These are phyloP conservation scores for Zaprionus capensis DNA, from an alignment of 1,140 invertebrate genomes.

Conservation along the genomic window DNA sequence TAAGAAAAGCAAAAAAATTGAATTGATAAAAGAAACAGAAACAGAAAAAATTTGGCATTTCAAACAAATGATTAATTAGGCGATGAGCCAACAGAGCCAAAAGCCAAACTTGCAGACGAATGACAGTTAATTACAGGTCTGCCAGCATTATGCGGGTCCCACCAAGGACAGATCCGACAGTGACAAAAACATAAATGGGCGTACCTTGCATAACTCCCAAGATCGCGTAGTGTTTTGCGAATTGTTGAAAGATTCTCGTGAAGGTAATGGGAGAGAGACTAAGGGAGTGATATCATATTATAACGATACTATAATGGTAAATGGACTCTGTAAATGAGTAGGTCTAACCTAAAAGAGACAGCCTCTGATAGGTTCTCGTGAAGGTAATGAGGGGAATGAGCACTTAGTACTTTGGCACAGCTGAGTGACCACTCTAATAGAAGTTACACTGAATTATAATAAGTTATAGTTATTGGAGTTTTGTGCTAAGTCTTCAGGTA, in stretches of 20 bases:
- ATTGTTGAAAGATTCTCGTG: background rate
- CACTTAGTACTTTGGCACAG: too few relatives aligned
- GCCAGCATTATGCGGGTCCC: constrained; percentile 34
- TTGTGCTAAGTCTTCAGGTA: too few relatives aligned
- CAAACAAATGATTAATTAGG: constrained; percentile 62
- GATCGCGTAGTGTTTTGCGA: background rate
- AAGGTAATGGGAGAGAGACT: background rate
- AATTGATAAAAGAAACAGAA: constrained; percentile 41
- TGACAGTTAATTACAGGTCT: constrained; percentile 55
- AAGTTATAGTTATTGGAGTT: too few relatives aligned
- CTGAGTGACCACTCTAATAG: too few relatives aligned
- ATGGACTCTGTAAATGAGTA: background rate
- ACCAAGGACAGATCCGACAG: constrained; percentile 41
- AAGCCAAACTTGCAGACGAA: constrained; percentile 31
- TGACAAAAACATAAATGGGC: constrained; percentile 9
- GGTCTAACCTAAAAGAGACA: background rate
- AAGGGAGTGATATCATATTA: background rate
- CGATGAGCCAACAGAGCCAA: constrained; percentile 55
- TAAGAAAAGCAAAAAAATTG: constrained; percentile 43
- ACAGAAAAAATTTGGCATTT: constrained; percentile 45
- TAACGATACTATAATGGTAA: too few relatives aligned
- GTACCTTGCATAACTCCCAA: background rate
- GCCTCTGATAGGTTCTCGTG: too few relatives aligned
- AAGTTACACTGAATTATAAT: too few relatives aligned
- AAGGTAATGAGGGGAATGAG: too few relatives aligned